phyloP scores from a whole-genome alignment of 2,888 invertebrate genomes.

The Andrena trimmerana region DNA sequence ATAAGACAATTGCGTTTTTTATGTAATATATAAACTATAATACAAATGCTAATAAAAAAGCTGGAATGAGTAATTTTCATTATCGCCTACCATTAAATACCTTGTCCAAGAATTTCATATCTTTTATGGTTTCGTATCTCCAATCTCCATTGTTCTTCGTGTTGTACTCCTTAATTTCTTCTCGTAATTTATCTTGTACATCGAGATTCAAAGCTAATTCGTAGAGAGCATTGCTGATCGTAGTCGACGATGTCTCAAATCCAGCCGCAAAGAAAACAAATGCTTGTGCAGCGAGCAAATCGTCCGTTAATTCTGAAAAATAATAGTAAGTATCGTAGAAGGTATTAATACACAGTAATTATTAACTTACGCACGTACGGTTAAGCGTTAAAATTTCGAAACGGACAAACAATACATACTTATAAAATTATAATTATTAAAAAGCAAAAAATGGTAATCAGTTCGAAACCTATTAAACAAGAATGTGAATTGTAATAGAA shows the following conservation, averaged over 20 bases:
- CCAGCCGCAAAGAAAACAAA: slow-evolving; percentile 77
- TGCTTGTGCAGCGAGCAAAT: slow-evolving; percentile 71
- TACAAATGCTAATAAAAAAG: not conserved
- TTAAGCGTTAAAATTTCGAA: no score
- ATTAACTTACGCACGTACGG: no score
- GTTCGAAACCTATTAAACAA: no score
- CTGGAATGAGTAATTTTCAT: not conserved
- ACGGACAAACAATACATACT: no score
- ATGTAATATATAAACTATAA: no score
- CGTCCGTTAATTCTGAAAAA: slow-evolving; percentile 71
- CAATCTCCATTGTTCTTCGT: slow-evolving; percentile 78
- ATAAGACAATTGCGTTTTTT: no score
- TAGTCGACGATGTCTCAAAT: slow-evolving; percentile 76
- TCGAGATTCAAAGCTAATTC: slow-evolving; percentile 72
- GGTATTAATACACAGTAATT: no score
- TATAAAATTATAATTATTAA: no score
- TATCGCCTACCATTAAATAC: slow-evolving; percentile 79
- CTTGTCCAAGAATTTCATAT: slow-evolving; percentile 84
- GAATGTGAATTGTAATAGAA: no score
- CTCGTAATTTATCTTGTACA: slow-evolving; percentile 71
- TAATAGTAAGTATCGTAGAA: not conserved
- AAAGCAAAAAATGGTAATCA: no score
- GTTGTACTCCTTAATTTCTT: slow-evolving; percentile 66
- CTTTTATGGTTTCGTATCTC: slow-evolving; percentile 82
- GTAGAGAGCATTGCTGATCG: slow-evolving; percentile 74